Percentiles rank a stretch among this genome's conserved stretches.
These are phyloP conservation scores for Limnephilus lunatus DNA, from an alignment of 2,888 invertebrate genomes.

Conservation along the genomic window DNA sequence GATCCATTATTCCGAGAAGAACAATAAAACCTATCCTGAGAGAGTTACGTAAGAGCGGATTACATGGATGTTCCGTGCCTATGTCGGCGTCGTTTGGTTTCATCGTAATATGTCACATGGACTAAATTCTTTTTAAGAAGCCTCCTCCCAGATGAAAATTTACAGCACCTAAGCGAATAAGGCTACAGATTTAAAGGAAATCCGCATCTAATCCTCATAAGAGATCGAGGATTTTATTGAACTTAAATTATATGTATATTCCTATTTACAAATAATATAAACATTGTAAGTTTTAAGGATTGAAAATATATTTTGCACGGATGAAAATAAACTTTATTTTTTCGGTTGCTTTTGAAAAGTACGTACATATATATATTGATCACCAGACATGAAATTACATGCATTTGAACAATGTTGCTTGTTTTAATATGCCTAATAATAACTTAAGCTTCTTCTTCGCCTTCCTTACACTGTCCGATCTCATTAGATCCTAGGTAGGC, in stretches of 20 bases:
- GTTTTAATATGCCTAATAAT: no score
- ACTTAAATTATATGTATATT: neutral
- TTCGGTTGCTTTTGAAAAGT: no score
- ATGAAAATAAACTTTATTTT: no score
- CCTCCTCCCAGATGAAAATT: neutral
- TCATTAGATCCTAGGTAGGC: no score
- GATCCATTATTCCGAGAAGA: neutral
- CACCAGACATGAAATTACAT: no score
- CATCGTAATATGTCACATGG: slow-evolving; percentile 12
- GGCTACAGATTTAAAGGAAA: neutral
- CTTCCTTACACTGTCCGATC: no score
- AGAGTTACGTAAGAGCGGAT: neutral
- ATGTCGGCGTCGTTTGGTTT: slow-evolving; percentile 7
- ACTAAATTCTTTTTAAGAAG: slow-evolving; percentile 34
- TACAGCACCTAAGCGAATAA: neutral
- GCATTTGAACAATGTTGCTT: no score
- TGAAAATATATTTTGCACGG: no score
- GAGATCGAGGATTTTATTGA: neutral
- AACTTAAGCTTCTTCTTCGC: no score
- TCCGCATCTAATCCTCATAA: neutral
- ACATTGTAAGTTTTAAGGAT: no score
- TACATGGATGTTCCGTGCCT: neutral
- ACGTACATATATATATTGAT: no score
- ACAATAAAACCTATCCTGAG: neutral
- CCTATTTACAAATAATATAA: neutral